phyloP scores from a whole-genome alignment of 2,797 vertebrate species.

The Heterohyrax brucei region DNA sequence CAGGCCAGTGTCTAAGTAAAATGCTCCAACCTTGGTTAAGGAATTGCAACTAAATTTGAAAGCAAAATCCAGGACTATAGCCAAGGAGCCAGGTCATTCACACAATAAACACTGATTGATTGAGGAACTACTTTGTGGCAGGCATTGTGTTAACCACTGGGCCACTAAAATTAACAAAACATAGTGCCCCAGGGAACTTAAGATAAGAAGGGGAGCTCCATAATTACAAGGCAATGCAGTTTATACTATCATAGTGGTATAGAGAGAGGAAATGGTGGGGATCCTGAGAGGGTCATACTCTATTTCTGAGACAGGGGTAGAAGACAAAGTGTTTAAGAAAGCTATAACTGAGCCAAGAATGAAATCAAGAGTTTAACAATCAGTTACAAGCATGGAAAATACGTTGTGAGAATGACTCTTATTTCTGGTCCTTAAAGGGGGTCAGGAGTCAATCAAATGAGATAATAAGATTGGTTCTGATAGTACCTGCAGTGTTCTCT shows the following conservation, averaged over 20 bases:
- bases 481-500: not conserved
- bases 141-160: not conserved
- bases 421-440: not conserved
- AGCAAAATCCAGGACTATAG: not conserved
- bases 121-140: not conserved
- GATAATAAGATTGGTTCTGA: not conserved
- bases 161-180: not conserved
- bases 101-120: constrained; percentile 7
- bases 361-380: not conserved
- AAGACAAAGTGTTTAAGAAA: not conserved
- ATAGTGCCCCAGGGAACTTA: not conserved
- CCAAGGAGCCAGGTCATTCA: not conserved
- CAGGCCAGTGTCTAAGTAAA: constrained; percentile 7
- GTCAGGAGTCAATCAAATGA: not conserved
- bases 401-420: not conserved
- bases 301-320: not conserved
- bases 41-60: constrained; percentile 9
- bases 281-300: not conserved
- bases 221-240: not conserved
- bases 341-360: not conserved
- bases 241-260: not conserved
- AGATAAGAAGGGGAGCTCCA: not conserved
- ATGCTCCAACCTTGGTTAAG: not conserved
- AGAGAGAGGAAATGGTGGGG: not conserved
- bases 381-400: not conserved